Evolutionary conservation across 1,140 invertebrate species (phyloP), one percentile per base, ranked within the genome.

Genomic region (Scaptomyza hsui): DNA sequence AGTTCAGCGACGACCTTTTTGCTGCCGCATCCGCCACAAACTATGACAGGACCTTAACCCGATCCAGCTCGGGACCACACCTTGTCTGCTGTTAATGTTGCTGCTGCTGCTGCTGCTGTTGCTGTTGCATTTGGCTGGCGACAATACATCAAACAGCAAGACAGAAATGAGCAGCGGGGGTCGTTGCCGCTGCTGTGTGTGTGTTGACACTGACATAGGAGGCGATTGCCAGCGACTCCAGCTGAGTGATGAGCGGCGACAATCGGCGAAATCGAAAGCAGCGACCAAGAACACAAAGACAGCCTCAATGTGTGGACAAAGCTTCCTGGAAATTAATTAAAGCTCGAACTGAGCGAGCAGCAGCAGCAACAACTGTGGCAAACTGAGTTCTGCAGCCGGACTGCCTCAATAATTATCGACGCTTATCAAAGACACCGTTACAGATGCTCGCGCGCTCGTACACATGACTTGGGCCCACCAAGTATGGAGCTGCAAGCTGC

Each of bases 381-480:
- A 73, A 60, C n/a, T n/a, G n/a, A 32, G 32, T 42, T 16, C 41
- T 19, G 16, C 59, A 59, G 59, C 41, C 32, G 12, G 70, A 35
- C 76, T 73, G 67, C 68, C 68, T 82, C 82, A 88, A 88, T 88
- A 88, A 88, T 88, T 88, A 88, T 88, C 82, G 82, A 88, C 82
- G 82, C 82, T 88, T 88, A 88, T 88, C 82, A 88, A 88, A 88
- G 82, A 68, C 82, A 88, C 82, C 82, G 82, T 88, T 88, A 88
- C 82, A 82, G 82, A 86, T 88, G 81, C 81, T 75, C 81, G 81
- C 81, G 85, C 81, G 79, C 81, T 77, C 81, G 85, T 78, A 79
- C 75, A 78, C 68, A 72, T 61, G 75, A 68, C 75, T 44, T 61
- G 52, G 39, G 32, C 32, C 72, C 77, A 74, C 80, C 80, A 85